Evolutionary conservation across 2,888 invertebrate species (phyloP), one percentile per base, ranked within the genome.

Genomic region (Macropis europaea): DNA sequence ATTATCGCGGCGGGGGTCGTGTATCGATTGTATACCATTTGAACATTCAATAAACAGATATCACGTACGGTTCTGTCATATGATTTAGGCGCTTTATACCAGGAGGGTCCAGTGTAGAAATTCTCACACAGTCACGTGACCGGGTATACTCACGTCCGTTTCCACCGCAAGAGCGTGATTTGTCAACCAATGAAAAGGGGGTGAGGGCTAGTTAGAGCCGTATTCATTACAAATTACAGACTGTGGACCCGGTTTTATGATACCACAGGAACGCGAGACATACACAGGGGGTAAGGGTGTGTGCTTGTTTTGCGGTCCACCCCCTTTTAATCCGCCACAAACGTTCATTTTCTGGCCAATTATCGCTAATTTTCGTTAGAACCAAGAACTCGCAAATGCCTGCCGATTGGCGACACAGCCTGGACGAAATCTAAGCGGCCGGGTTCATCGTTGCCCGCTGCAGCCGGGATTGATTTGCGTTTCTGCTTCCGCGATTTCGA

Each of bases 191-290:
- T 73, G 72, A 59, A 72, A 61, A 59, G 53, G 61, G 79, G 48
- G 40, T 57, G 66, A 71, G 56, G 76, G 82, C 84, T 87, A 86
- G 87, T 87, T 87, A 87, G 86, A 79, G 78, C 79, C 79, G 84
- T 87, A 87, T 87, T 87, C 87, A 87, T 86, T 87, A 84, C 84
- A 86, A 87, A 87, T 87, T 86, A 84, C 84, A 84, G 82, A 74
- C 83, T 79, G 62, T 81, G 68, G 75, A 57, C 73, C n/a, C 66
- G 81, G 79, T 83, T 83, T 83, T 82, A 83, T 82, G 76, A 81
- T 77, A 78, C 84, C 83, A 60, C 82, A 82, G 77, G 74, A 76
- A 76, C 75, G 78, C 71, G 64, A 57, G 67, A 40, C 56, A 32
- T 59, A 59, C 54, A 54, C 30, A 52, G 26, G 57, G 45, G 48